Evolutionary conservation across 2,797 vertebrate genomes (phyloP), one percentile per base, ranked within the genome.

Genomic region (Hirundo rustica): DNA sequence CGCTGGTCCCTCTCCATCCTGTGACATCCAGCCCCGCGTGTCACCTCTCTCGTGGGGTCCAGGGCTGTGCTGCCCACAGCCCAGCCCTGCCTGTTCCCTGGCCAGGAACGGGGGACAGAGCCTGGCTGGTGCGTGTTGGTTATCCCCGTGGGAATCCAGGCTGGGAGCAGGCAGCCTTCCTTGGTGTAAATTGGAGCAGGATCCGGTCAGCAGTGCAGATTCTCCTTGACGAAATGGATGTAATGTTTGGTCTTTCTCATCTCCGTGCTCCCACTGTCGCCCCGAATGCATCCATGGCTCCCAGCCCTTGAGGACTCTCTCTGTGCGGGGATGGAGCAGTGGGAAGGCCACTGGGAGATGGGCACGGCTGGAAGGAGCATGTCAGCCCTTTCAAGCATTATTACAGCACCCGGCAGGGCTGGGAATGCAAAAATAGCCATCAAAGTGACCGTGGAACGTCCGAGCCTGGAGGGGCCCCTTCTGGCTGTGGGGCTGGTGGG

Each of bases 241-340:
- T 13, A 22, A 14, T 58, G 72, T 78, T 68, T 65, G 45, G 1
- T 83, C 44, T 51, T 5, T 71, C 68, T 92, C 10, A 1, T 11
- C 62, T 34, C 65, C 0, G 1, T 45, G 84, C 30, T 91, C 74
- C 29, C 53, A 7, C n/a, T 58, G 48, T 50, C 50, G 60, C 66
- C 71, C 15, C 0, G 1, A 50, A 53, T 2, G 1, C 13, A 2
- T 32, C 82, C 5, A 0, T 0, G 6, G 42, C 51, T 72, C 78
- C 36, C 7, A 23, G 44, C 48, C 78, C 74, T 58, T 5, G 5
- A 68, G 74, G 44, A 51, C 48, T 64, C 44, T 0, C 0, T 51
- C 27, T 65, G 42, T 60, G 47, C 11, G 0, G 71, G 36, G 64
- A 86, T 44, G 76, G 76, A 71, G 61, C 5, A 4, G 38, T 40